These are phyloP conservation scores for Yasuhikotakia modesta DNA, from an alignment of 2,797 vertebrate genomes.

Conservation along the genomic window DNA sequence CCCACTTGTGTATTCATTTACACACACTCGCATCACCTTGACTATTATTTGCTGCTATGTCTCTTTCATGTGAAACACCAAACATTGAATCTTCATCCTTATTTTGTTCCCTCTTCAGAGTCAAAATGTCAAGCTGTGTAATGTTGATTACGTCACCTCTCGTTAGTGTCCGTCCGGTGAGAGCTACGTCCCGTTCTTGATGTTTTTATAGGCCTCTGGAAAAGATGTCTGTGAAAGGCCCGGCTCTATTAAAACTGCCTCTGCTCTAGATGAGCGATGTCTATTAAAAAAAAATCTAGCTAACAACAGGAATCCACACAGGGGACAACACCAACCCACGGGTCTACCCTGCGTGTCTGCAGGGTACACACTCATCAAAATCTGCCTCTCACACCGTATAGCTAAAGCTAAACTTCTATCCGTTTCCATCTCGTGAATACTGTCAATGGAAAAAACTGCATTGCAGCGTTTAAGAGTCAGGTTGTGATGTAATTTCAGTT, in stretches of 20 bases:
- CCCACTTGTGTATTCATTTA: conserved; percentile 28
- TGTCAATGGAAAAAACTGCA: conserved; percentile 27
- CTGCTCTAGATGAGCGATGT: conserved; percentile 32
- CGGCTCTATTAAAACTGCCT: conserved; percentile 50
- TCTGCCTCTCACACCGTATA: not conserved
- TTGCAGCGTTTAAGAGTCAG: not conserved
- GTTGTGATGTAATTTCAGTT: conserved; percentile 52
- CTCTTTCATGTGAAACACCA: conserved; percentile 27
- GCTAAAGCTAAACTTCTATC: conserved; percentile 5
- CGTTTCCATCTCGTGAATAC: not conserved
- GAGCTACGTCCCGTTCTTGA: conserved; percentile 32
- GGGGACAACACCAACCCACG: conserved; percentile 19
- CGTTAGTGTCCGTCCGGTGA: conserved; percentile 61
- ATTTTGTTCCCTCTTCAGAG: conserved; percentile 56
- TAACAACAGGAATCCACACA: conserved; percentile 41
- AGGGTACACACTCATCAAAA: not conserved
- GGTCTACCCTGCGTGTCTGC: conserved; percentile 12
- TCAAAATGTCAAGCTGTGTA: conserved; percentile 66
- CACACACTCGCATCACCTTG: conserved; percentile 33
- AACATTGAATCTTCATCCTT: conserved; percentile 41
- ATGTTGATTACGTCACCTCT: conserved; percentile 67
- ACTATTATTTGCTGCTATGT: not conserved
- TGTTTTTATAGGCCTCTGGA: conserved; percentile 61
- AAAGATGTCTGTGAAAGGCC: conserved; percentile 60
- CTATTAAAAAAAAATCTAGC: conserved; percentile 35